Base-by-base conservation (phyloP, 2,113 vertebrate genomes). In the Cochlearius cochlearius region DNA sequence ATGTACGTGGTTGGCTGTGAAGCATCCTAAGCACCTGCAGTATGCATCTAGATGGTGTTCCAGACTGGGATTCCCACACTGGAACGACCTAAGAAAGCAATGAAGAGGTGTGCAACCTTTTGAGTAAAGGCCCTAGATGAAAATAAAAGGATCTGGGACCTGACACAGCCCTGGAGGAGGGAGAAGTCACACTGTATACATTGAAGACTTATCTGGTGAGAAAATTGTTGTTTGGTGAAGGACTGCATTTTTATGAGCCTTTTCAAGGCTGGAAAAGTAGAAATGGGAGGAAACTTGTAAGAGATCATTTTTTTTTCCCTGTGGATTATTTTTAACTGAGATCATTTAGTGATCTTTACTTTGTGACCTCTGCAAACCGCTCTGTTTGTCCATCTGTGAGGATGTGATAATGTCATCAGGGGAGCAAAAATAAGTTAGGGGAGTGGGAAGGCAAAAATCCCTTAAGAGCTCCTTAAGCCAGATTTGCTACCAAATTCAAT, bases 1-100 rank as follows among this genome's bases (percentile, higher is more conserved):
- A 20, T 36, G 34, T 30, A 45, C 5, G 3, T 0, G 0, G 12
- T 2, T 71, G 74, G 9, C 32, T 52, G 20, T 85, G 50, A 4
- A 64, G 21, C 34, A 43, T 52, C 53, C 30, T 60, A 47, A 63
- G 8, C 10, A 16, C 9, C 36, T 60, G 36, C 29, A 18, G 8
- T 43, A 15, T n/a, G 27, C 49, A 36, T 27, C n/a, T 30, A 72
- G 15, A 26, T 5, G 4, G 9, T 78, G 34, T 5, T 72, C n/a
- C 47, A 89, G 72, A 36, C 34, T 30, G 23, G 9, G 11, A 11
- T 72, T 16, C 27, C 23, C 5, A 4, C 20, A 34, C 5, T 58
- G 23, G 14, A 30, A 59, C 41, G 34, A 30, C 9, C 15, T n/a
- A 36, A 77, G 58, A 84, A 89, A 80, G 29, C 25, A 50, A 30